Conservation (phyloP, 2,797 vertebrate genomes). For the Silurus lanzhouensis region DNA sequence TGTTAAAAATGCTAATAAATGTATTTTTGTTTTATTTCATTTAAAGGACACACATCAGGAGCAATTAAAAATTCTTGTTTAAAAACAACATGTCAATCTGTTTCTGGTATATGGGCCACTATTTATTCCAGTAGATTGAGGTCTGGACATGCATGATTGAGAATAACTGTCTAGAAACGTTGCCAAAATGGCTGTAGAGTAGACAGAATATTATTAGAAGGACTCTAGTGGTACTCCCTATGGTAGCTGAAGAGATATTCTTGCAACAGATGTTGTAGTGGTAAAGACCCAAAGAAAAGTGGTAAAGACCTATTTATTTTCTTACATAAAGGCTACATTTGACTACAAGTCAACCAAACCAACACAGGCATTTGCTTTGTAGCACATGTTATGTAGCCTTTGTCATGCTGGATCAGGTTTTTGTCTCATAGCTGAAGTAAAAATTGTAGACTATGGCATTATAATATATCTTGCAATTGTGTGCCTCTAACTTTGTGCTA, state of each 20-base stretch:
- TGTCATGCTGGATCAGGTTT: no score
- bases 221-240: background rate
- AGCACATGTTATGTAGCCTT: no score
- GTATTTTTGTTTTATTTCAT: background rate
- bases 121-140: background rate
- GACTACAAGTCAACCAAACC: background rate
- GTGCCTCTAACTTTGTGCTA: no score
- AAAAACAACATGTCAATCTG: background rate
- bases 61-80: background rate
- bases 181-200: background rate
- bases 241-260: background rate
- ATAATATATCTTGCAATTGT: no score
- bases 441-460: no score
- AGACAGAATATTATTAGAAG: background rate
- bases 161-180: slow-evolving; percentile 1
- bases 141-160: background rate
- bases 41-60: background rate
- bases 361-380: no score
- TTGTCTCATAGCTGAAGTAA: no score
- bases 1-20: background rate
- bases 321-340: background rate
- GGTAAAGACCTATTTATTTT: background rate
- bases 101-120: background rate
- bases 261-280: background rate
- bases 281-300: background rate